phyloP scores from a whole-genome alignment of 2,113 vertebrate species.

The Oenanthe oenanthe region DNA sequence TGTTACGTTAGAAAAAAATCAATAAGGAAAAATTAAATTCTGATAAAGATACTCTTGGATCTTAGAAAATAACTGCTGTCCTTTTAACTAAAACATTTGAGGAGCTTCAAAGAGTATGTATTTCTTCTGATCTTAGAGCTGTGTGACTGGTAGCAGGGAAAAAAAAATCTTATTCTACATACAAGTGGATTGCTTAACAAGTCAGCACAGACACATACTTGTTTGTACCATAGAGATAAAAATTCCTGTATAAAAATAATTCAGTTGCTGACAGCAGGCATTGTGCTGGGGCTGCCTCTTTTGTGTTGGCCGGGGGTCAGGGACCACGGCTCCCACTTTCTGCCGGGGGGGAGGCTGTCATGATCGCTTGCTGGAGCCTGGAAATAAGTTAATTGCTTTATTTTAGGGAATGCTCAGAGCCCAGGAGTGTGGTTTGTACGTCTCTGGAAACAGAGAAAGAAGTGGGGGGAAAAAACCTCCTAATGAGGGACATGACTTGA shows the following conservation, averaged over 20 bases:
- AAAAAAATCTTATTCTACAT: constrained; percentile 82
- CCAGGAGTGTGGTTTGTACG: neutral
- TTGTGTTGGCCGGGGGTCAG: constrained; percentile 74
- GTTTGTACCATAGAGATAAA: constrained; percentile 87
- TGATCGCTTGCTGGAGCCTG: constrained; percentile 77
- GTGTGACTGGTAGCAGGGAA: constrained; percentile 80
- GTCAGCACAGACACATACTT: constrained; percentile 87
- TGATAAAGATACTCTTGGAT: constrained; percentile 83
- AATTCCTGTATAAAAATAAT: constrained; percentile 89
- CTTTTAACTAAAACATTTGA: constrained; percentile 87
- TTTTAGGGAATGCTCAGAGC: constrained; percentile 68
- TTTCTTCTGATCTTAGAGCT: constrained; percentile 85
- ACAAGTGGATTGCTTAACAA: constrained; percentile 86
- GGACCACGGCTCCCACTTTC: constrained; percentile 72
- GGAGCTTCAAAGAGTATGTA: constrained; percentile 83
- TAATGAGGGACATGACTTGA: constrained; percentile 32
- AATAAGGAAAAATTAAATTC: constrained; percentile 84
- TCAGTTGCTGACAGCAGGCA: constrained; percentile 84
- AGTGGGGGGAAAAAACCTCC: neutral
- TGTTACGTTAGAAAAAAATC: constrained; percentile 76
- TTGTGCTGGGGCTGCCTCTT: constrained; percentile 78
- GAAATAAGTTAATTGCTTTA: constrained; percentile 90
- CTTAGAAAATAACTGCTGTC: constrained; percentile 84
- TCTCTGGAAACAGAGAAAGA: neutral
- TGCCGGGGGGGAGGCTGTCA: constrained; percentile 78